These are phyloP conservation scores for Penaeus japonicus DNA, from an alignment of 1,140 invertebrate species.

Conservation along the genomic window DNA sequence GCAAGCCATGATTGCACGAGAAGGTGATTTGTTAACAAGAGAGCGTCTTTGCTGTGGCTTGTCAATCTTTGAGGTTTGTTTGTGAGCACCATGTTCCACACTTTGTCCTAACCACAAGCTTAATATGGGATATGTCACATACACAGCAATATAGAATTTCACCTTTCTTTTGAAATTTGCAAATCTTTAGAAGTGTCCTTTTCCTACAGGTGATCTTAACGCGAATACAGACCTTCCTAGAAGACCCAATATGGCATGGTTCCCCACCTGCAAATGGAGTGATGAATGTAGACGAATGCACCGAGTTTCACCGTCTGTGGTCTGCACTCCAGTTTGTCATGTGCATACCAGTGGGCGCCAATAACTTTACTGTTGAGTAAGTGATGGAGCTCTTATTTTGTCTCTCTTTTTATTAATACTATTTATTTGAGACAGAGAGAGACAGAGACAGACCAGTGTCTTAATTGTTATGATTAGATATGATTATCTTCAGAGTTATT, in stretches of 20 bases:
- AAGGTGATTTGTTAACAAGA: conserved; percentile 94
- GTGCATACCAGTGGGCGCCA: conserved; percentile 95
- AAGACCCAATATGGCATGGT: conserved; percentile 91
- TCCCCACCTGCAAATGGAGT: conserved; percentile 88
- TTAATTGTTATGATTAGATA: too few species aligned
- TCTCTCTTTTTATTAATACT: too few species aligned
- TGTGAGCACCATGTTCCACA: neutral
- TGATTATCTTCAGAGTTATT: too few species aligned
- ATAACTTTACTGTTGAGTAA: conserved; percentile 96
- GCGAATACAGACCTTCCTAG: conserved; percentile 83
- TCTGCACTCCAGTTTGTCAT: conserved; percentile 98
- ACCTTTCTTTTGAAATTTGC: neutral
- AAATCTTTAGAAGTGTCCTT: neutral
- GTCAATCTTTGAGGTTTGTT: conserved; percentile 90
- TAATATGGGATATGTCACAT: neutral
- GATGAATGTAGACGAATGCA: conserved; percentile 96
- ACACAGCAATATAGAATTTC: neutral
- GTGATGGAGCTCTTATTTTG: conserved; percentile 63
- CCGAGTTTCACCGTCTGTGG: conserved; percentile 97
- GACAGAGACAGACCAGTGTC: too few species aligned
- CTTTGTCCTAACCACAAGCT: neutral
- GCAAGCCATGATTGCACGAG: conserved; percentile 90
- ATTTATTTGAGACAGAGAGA: too few species aligned
- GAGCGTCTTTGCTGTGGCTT: conserved; percentile 98
- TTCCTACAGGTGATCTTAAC: conserved; percentile 73